Conservation (phyloP, 2,888 invertebrate species). For the Cactoblastis cactorum region DNA sequence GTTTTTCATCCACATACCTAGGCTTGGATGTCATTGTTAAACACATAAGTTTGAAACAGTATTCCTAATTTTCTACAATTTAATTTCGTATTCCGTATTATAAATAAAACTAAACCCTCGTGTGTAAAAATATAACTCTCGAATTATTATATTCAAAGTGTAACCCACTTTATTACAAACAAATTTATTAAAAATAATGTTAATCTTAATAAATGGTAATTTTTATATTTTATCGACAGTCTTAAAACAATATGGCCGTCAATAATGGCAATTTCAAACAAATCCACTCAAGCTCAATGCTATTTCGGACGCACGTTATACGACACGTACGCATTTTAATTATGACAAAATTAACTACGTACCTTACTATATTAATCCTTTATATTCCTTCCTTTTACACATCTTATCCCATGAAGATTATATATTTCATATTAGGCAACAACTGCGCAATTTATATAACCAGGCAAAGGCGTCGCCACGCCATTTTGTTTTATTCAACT, state of each 20-base stretch:
- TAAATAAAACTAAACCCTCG: background rate
- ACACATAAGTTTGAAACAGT: no score
- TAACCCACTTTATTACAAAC: no score
- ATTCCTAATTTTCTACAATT: no score
- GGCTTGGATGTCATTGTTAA: no score
- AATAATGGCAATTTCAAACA: background rate
- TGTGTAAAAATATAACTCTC: constrained; percentile 4
- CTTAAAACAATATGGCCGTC: background rate
- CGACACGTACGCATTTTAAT: background rate
- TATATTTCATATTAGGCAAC: background rate
- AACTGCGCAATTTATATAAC: constrained; percentile 4
- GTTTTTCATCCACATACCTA: background rate
- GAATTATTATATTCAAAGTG: constrained; percentile 6
- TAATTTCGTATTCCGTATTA: background rate
- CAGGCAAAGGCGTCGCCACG: background rate
- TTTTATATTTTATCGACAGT: background rate
- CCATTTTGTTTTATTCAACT: constrained; percentile 9
- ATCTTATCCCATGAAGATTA: background rate
- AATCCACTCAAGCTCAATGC: background rate
- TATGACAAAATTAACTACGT: constrained; percentile 1
- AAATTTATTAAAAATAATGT: no score
- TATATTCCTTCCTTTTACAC: background rate
- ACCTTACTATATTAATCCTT: background rate
- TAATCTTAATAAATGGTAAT: no score
- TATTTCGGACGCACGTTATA: background rate